These are phyloP conservation scores for Amphilophus citrinellus DNA, from an alignment of 2,113 vertebrate genomes.

Conservation along the genomic window DNA sequence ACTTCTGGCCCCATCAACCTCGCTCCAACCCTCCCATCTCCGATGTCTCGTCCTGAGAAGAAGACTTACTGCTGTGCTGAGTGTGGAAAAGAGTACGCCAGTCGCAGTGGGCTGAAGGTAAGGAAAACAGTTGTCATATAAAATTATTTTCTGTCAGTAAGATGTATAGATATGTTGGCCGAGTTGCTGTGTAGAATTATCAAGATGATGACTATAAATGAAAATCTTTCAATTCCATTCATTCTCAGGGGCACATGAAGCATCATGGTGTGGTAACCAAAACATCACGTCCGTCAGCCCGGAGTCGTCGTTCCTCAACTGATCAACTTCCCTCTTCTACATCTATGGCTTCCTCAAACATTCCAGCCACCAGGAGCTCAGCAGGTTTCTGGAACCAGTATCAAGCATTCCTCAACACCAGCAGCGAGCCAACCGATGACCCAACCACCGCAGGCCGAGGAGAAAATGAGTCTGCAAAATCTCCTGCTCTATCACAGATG, in stretches of 20 bases:
- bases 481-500: conserved; percentile 55
- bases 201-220: neutral
- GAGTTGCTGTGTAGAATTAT: neutral
- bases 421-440: conserved; percentile 64
- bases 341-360: conserved; percentile 61
- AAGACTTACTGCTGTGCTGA: conserved; percentile 84
- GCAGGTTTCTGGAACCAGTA: conserved; percentile 83
- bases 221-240: neutral
- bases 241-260: conserved; percentile 83
- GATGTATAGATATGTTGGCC: neutral
- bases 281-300: conserved; percentile 67
- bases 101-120: conserved; percentile 84
- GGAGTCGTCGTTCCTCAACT: conserved; percentile 72
- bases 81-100: conserved; percentile 84
- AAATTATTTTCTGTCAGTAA: neutral
- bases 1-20: conserved; percentile 68
- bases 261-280: conserved; percentile 79
- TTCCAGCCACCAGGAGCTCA: conserved; percentile 78
- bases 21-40: conserved; percentile 78
- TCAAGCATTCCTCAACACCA: conserved; percentile 78
- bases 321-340: conserved; percentile 71
- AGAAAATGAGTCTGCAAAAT: conserved; percentile 57
- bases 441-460: conserved; percentile 45
- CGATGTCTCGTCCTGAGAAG: conserved; percentile 80
- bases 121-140: neutral